These are phyloP conservation scores for Tenrec ecaudatus DNA, from an alignment of 2,113 vertebrate genomes.

Conservation along the genomic window DNA sequence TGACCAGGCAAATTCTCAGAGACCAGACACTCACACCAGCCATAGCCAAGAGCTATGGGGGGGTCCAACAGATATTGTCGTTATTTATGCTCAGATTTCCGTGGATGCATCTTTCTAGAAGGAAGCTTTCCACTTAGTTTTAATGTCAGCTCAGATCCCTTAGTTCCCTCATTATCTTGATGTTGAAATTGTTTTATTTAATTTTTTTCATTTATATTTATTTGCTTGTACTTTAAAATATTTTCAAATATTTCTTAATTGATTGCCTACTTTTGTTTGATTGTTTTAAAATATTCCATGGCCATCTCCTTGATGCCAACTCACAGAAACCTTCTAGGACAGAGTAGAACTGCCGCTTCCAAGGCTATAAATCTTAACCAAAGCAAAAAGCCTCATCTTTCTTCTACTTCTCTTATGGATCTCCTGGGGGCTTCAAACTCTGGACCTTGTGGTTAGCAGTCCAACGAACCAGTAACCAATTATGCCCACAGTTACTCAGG, in stretches of 20 bases:
- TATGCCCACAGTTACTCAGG: too few relatives aligned
- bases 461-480: too few relatives aligned
- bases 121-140: slow-evolving; percentile 27
- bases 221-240: slow-evolving; percentile 21
- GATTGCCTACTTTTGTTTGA: background rate
- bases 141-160: background rate
- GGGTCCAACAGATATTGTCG: background rate
- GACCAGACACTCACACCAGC: background rate
- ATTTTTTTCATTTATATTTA: background rate
- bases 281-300: background rate
- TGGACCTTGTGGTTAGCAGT: too few relatives aligned
- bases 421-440: too few relatives aligned
- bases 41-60: background rate
- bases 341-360: too few relatives aligned
- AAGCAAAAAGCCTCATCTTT: too few relatives aligned
- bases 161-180: slow-evolving; percentile 34
- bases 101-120: slow-evolving; percentile 34
- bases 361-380: too few relatives aligned
- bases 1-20: background rate
- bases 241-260: slow-evolving; percentile 19
- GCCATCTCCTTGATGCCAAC: too few relatives aligned
- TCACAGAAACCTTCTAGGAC: too few relatives aligned
- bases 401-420: too few relatives aligned
- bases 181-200: slow-evolving; percentile 30
- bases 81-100: slow-evolving; percentile 1